Evolutionary conservation across 2,797 vertebrate genomes (phyloP).

Genomic region (Lepilemur ruficaudatus): DNA sequence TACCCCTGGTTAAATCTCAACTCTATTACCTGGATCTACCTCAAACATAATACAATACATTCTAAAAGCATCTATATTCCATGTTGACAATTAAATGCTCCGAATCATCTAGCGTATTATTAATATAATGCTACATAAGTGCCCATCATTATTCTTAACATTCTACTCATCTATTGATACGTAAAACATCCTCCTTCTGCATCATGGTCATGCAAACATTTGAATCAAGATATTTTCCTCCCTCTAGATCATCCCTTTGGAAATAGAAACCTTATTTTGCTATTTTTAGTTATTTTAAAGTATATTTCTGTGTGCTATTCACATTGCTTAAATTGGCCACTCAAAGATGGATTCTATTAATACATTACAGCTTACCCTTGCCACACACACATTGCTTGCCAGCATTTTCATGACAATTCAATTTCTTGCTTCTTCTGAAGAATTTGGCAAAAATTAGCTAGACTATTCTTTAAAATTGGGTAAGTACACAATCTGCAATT

Average conservation of each 20-base stretch:
- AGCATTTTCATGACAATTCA: background rate
- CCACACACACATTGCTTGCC: background rate
- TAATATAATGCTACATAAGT: background rate
- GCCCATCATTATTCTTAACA: background rate
- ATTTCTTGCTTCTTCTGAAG: background rate
- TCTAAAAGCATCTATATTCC: background rate
- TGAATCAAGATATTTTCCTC: background rate
- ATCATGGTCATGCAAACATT: background rate
- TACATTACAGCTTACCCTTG: fast-evolving
- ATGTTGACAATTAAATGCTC: background rate
- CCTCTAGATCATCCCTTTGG: background rate
- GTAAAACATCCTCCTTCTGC: background rate
- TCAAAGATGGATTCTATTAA: background rate
- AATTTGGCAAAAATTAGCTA: background rate
- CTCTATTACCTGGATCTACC: background rate
- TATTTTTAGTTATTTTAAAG: background rate
- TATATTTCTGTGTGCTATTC: background rate
- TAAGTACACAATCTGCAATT: background rate
- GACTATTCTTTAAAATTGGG: background rate
- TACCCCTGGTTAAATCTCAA: background rate
- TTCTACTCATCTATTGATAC: background rate
- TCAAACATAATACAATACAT: background rate
- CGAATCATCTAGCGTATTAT: background rate
- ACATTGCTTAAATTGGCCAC: background rate
- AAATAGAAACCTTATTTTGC: background rate